These are phyloP conservation scores for Meles meles DNA, from an alignment of 2,113 vertebrate genomes.

Conservation along the genomic window DNA sequence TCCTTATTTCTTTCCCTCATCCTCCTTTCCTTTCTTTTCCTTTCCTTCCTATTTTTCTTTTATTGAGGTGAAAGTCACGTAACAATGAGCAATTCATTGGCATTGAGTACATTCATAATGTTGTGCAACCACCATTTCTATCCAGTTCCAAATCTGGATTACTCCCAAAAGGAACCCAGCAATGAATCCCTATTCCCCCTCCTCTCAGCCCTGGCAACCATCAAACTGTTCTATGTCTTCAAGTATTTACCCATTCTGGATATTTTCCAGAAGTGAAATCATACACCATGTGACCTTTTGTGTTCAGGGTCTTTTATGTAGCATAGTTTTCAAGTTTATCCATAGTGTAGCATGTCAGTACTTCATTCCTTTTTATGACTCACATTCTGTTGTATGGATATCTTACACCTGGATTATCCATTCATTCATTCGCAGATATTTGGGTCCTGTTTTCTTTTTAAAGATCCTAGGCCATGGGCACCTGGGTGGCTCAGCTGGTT, in stretches of 20 bases:
- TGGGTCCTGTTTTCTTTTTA: not conserved
- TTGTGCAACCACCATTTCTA: not conserved
- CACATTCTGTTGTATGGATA: not conserved
- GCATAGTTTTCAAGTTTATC: not conserved
- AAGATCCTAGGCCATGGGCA: not conserved
- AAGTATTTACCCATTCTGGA: not conserved
- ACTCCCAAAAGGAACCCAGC: not conserved
- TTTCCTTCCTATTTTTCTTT: not conserved
- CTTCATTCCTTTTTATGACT: not conserved
- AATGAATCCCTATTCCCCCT: not conserved
- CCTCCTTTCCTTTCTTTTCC: not conserved
- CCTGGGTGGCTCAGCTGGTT: no score
- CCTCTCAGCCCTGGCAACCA: not conserved
- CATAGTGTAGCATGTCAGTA: not conserved
- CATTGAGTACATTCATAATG: not conserved
- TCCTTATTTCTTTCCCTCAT: not conserved
- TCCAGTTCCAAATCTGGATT: not conserved
- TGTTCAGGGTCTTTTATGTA: not conserved
- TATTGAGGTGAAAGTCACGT: not conserved
- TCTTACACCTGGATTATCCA: not conserved
- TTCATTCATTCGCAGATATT: not conserved
- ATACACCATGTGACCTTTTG: not conserved
- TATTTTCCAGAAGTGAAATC: not conserved
- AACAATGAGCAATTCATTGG: not conserved
- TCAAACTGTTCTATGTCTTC: not conserved